Evolutionary conservation across 2,888 invertebrate species (phyloP), one percentile per base, ranked within the genome.

Genomic region (Perizoma flavofasciatum): DNA sequence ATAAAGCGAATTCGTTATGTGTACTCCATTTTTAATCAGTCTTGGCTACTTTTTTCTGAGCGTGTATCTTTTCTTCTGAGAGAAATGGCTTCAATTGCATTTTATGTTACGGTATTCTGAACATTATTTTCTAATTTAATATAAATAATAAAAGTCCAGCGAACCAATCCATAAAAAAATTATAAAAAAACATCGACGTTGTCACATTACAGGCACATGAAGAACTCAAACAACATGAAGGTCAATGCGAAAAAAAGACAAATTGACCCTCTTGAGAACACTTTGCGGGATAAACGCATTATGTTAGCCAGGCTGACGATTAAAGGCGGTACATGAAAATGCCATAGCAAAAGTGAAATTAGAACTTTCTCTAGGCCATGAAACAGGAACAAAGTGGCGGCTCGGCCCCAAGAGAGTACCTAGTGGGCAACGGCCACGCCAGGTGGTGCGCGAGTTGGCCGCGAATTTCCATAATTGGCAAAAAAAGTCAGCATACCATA

Each of bases 391-490:
- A 78, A 77, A 78, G 74, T 71, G 73, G 66, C 69, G 63, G 58
- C 53, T 64, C 63, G 67, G 78, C 50, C 67, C 67, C 66, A 55
- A 53, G 67, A 66, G 67, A 66, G 49, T 51, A 53, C 55, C 58
- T 59, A 66, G 65, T 62, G 62, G 54, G 49, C 59, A 60, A 56
- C 60, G 53, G 59, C 75, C 71, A 74, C 79, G 78, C 75, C 86
- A 88, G 86, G 78, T 85, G 86, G 85, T 73, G 76, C 75, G 66
- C 84, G 83, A 71, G 58, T 55, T 75, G 78, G 75, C 77, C 73
- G 72, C 79, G 72, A 83, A 86, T 85, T 85, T 86, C 75, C 84
- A 88, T 87, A 87, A 89, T 84, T 83, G 82, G 80, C 74, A 75
- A 82, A 82, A 82, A 85, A 81, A 78, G 76, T 78, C 81, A 78